Base-by-base conservation (phyloP, 2,888 invertebrate species). In the Eupithecia centaureata region DNA sequence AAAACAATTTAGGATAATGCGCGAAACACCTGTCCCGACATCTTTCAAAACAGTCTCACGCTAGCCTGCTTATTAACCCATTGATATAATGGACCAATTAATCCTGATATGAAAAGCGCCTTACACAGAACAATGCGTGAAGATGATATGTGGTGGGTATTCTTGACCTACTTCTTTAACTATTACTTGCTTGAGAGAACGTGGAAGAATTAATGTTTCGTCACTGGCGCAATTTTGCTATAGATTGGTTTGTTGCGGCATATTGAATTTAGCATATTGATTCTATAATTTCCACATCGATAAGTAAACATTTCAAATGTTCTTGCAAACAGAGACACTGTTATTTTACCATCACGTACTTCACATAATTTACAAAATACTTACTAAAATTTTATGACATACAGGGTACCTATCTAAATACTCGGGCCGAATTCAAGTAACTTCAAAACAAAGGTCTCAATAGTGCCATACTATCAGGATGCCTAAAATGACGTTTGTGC, bases 1-100 rank as follows among this genome's bases (percentile, higher is more conserved):
- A 85, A 77, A 74, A 72, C 75, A 68, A 80, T 81, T 47, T 79
- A 81, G 76, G 77, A 79, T 73, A 77, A 79, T 75, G 75, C 67
- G 71, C 73, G 74, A 73, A 75, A 68, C 76, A 76, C 72, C 66
- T 70, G 69, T 25, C 70, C 62, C 35, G 57, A 35, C 67, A 67
- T 72, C 74, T 71, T 73, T 77, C 67, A 78, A 77, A 78, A 78
- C 76, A 73, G 63, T 80, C 82, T 73, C 82, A 82, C 79, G 78
- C 69, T 65, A 42, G 58, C 33, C 42, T 61, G 51, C 63, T 69
- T 75, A 77, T 73, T 66, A 76, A n/a, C 61, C 56, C 65, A 70
- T 72, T 54, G 68, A 67, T 64, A 74, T 63, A 72, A 76, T 73
- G 73, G 71, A 76, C 47, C 77, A 72, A 78, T 79, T 79, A 74